Conservation (phyloP, 2,888 invertebrate species). For the Spodoptera picta region DNA sequence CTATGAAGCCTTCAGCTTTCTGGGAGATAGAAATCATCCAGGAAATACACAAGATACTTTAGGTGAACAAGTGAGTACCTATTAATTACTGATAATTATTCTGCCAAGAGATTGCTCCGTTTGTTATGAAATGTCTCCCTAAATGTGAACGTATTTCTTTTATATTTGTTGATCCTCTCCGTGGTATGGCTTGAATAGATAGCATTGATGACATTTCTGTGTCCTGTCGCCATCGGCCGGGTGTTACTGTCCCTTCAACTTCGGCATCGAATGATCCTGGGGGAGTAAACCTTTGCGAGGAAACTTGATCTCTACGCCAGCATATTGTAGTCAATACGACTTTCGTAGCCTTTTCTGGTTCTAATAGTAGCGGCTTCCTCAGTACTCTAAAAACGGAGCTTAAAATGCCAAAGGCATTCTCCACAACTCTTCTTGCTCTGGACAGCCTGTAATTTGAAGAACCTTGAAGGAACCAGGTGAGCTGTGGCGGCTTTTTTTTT, state of each 20-base stretch:
- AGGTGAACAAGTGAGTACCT: constrained; percentile 19
- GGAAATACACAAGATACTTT: constrained; percentile 32
- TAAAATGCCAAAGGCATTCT: constrained; percentile 12
- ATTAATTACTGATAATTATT: constrained; percentile 29
- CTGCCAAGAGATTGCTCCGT: constrained; percentile 39
- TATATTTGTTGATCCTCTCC: constrained; percentile 31
- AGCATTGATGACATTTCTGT: constrained; percentile 39
- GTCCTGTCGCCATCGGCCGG: constrained; percentile 43
- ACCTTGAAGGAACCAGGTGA: no score
- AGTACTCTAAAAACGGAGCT: constrained; percentile 18
- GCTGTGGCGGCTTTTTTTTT: no score
- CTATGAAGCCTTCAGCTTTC: no score
- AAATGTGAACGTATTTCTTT: constrained; percentile 45
- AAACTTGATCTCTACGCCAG: constrained; percentile 36
- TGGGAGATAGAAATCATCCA: constrained; percentile 14
- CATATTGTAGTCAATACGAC: constrained; percentile 40
- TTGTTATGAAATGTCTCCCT: constrained; percentile 45
- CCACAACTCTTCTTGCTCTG: constrained; percentile 3
- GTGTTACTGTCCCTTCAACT: constrained; percentile 38
- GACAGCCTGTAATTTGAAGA: constrained; percentile 2
- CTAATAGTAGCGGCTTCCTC: constrained; percentile 16
- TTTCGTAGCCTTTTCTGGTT: constrained; percentile 36
- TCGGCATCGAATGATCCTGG: constrained; percentile 39
- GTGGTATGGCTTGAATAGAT: constrained; percentile 41
- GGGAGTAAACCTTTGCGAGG: constrained; percentile 35